These are phyloP conservation scores for Caenorhabditis brenneri DNA, from an alignment of 1,140 invertebrate genomes.

Conservation along the genomic window DNA sequence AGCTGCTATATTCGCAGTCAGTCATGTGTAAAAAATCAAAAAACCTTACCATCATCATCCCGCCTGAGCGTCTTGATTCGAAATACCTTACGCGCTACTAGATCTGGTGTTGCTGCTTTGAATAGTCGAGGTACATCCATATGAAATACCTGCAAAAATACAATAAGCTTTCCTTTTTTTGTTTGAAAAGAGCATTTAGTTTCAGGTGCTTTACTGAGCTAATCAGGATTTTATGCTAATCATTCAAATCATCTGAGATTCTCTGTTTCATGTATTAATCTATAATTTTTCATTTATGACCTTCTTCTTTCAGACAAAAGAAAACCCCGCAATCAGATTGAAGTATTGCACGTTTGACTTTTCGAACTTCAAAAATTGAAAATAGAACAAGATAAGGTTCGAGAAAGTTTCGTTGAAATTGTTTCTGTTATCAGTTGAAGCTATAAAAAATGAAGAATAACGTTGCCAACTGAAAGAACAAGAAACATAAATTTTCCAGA, in stretches of 20 bases:
- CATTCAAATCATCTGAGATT: too few species aligned
- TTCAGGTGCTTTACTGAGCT: too few species aligned
- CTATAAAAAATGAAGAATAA: not conserved
- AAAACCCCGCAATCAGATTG: not conserved
- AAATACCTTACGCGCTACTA: constrained; percentile 9
- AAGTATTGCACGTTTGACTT: not conserved
- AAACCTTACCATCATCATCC: constrained; percentile 33
- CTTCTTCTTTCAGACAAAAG: too few species aligned
- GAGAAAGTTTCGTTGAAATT: not conserved
- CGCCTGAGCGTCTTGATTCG: constrained; percentile 21
- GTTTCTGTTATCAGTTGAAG: not conserved
- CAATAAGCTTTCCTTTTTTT: too few species aligned
- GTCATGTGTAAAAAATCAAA: not conserved
- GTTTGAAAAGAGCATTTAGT: too few species aligned
- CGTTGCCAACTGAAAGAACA: not conserved
- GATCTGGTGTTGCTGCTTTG: constrained; percentile 27
- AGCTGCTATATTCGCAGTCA: constrained; percentile 12
- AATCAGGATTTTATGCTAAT: too few species aligned
- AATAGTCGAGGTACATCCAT: constrained; percentile 22
- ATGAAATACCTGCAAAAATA: not conserved
- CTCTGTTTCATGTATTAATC: too few species aligned
- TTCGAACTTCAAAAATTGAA: not conserved
- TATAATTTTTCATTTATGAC: too few species aligned
- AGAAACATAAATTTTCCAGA: not conserved
- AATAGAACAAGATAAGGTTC: not conserved